A percentile compares a stretch with the other conserved stretches of the same genome.
phyloP scores from a whole-genome alignment of 2,113 vertebrate species.

The Gymnogyps californianus region DNA sequence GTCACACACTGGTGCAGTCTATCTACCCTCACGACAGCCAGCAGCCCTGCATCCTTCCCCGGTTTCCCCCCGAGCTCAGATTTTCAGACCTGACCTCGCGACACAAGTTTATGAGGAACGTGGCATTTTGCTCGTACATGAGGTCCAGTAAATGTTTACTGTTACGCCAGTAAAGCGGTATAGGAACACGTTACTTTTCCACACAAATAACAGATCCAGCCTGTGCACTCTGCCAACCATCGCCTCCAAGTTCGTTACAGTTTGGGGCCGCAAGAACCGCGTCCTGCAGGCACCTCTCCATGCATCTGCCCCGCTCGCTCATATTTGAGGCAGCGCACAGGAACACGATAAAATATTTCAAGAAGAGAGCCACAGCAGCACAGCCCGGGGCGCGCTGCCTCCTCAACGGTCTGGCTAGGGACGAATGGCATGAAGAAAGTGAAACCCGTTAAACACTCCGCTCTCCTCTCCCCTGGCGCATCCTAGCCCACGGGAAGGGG shows the following conservation, averaged over 20 bases:
- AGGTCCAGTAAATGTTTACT: neutral
- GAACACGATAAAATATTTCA: too few species aligned
- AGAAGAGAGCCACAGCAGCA: neutral
- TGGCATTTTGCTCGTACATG: neutral
- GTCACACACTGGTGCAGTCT: too few species aligned
- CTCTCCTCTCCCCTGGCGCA: too few species aligned
- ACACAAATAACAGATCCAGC: neutral
- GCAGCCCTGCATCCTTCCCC: neutral
- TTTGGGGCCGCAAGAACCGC: neutral
- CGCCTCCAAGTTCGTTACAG: neutral
- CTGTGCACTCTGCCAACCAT: neutral
- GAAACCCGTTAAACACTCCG: too few species aligned
- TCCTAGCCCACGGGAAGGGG: neutral
- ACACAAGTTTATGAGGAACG: neutral
- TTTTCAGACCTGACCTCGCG: neutral
- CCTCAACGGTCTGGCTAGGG: neutral
- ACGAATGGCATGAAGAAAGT: neutral
- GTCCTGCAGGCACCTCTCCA: neutral
- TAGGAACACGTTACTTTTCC: too few species aligned
- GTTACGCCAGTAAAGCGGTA: too few species aligned
- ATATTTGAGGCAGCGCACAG: too few species aligned
- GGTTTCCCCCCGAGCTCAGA: neutral
- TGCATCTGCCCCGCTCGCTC: too few species aligned
- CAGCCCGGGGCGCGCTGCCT: too few species aligned
- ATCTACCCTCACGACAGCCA: neutral